phyloP scores from a whole-genome alignment of 2,113 vertebrate species.

The Arothron firmamentum region DNA sequence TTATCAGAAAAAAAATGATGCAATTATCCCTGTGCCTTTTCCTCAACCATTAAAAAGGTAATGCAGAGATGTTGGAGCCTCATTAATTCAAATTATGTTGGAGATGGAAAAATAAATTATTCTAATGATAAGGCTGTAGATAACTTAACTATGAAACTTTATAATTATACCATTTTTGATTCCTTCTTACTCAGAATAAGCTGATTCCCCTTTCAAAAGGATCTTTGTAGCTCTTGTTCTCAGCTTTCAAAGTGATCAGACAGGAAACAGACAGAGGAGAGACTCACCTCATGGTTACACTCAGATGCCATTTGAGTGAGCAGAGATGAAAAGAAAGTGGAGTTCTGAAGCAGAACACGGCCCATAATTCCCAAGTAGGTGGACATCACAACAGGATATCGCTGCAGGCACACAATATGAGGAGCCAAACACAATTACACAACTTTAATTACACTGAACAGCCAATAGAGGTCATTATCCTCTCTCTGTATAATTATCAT shows the following conservation, averaged over 20 bases:
- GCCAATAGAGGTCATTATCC: conserved; percentile 27
- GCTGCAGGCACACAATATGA: conserved; percentile 68
- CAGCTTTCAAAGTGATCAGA: conserved; percentile 7
- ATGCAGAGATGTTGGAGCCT: neutral
- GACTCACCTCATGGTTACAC: conserved; percentile 85
- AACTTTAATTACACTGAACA: conserved; percentile 18
- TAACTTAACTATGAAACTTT: conserved; percentile 4
- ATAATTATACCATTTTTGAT: conserved; percentile 33
- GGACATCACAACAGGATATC: conserved; percentile 95
- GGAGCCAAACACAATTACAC: neutral
- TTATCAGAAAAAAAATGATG: neutral
- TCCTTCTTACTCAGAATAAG: conserved; percentile 50
- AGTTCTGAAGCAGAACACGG: conserved; percentile 89
- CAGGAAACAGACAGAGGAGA: conserved; percentile 6
- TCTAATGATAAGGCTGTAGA: conserved; percentile 6
- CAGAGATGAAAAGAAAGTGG: conserved; percentile 88
- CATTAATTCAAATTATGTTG: conserved; percentile 19
- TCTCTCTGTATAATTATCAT: conserved; percentile 6
- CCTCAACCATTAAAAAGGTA: conserved; percentile 4
- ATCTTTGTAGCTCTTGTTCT: conserved; percentile 12
- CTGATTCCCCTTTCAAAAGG: conserved; percentile 38
- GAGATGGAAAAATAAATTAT: conserved; percentile 11
- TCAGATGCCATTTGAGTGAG: conserved; percentile 88
- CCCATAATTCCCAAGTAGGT: conserved; percentile 92
- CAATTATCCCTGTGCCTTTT: conserved; percentile 5